Evolutionary conservation across 64 coral and sea anemone species (phyloP).

Genomic region (Anthopleura sola): DNA sequence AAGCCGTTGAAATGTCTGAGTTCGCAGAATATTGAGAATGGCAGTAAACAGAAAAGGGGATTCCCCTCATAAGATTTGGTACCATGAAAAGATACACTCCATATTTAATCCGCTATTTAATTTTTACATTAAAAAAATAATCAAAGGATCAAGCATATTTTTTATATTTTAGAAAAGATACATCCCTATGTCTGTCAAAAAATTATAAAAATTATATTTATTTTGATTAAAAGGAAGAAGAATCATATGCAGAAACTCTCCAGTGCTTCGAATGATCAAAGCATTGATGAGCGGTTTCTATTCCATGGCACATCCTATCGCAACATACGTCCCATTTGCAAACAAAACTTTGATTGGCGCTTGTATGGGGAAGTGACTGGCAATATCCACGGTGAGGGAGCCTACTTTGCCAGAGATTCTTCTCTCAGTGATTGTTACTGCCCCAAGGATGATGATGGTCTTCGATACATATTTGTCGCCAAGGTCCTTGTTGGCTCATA

Average conservation of each 20-base stretch:
- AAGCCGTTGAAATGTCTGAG: too few species aligned
- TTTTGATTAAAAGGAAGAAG: slow-evolving; percentile 44
- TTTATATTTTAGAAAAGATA: too few species aligned
- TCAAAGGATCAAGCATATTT: too few species aligned
- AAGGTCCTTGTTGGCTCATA: slow-evolving; percentile 72
- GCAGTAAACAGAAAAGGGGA: too few species aligned
- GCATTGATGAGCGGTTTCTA: slow-evolving; percentile 33
- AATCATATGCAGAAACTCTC: slow-evolving; percentile 31
- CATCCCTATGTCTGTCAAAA: too few species aligned
- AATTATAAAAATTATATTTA: neutral
- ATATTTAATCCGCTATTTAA: too few species aligned
- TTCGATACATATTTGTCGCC: slow-evolving; percentile 64
- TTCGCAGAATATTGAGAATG: too few species aligned
- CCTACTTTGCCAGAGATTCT: slow-evolving; percentile 59
- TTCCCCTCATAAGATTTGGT: too few species aligned
- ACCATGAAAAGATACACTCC: too few species aligned
- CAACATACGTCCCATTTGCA: slow-evolving; percentile 47
- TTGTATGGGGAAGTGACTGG: slow-evolving; percentile 26
- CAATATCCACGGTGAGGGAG: slow-evolving; percentile 49
- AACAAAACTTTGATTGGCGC: slow-evolving; percentile 60
- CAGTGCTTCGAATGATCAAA: neutral
- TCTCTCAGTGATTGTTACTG: slow-evolving; percentile 47
- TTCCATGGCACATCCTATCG: slow-evolving; percentile 41
- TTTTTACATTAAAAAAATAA: too few species aligned
- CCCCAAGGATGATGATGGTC: slow-evolving; percentile 9